Evolutionary conservation across 2,888 invertebrate genomes (phyloP).

Genomic region (Anorthoa munda): DNA sequence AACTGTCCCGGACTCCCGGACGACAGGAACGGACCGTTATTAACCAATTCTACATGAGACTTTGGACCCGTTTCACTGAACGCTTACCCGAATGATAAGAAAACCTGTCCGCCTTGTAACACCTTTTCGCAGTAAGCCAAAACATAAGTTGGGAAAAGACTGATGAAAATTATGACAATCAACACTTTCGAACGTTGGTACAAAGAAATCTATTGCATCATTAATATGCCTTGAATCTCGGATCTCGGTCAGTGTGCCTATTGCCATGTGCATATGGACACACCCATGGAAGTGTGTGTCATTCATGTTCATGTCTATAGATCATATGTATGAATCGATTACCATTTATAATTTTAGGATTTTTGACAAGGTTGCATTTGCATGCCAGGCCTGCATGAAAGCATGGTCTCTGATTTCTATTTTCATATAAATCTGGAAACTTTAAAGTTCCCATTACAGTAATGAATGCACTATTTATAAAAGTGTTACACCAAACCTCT

Average conservation of each 20-base stretch:
- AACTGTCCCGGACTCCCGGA: constrained; percentile 72
- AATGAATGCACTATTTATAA: constrained; percentile 9
- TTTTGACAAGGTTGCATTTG: neutral
- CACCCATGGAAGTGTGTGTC: constrained; percentile 31
- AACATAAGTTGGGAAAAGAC: neutral
- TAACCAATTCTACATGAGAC: constrained; percentile 87
- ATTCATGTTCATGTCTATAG: constrained; percentile 6
- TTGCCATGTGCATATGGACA: neutral
- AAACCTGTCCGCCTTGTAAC: constrained; percentile 27
- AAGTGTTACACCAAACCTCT: constrained; percentile 13
- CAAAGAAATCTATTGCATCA: neutral
- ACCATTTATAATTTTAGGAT: neutral
- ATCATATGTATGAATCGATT: neutral
- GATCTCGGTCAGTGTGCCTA: neutral
- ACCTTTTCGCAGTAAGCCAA: neutral
- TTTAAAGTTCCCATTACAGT: neutral
- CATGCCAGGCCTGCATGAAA: neutral
- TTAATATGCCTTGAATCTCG: constrained; percentile 1
- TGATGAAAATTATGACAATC: neutral
- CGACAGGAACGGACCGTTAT: constrained; percentile 84
- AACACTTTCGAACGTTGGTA: neutral
- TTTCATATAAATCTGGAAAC: neutral
- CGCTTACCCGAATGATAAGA: constrained; percentile 55
- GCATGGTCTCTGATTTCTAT: neutral
- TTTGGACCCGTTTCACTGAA: constrained; percentile 76